Evolutionary conservation across 2,113 vertebrate genomes (phyloP).

Genomic region (Austrofundulus limnaeus): DNA sequence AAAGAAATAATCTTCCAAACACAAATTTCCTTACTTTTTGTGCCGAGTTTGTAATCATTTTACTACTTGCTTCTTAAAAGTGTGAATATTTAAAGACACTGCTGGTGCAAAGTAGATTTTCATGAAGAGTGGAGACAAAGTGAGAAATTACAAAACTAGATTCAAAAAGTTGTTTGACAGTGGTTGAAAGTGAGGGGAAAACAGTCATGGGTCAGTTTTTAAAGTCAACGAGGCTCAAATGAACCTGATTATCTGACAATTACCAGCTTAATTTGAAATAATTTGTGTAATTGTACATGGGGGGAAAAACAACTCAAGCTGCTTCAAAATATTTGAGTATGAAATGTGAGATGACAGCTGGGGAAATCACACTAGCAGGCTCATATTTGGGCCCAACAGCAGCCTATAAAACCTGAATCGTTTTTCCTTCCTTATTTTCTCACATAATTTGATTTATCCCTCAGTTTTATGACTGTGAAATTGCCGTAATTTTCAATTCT

Average conservation of each 20-base stretch:
- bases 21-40: no score
- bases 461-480: slow-evolving; percentile 16
- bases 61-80: background rate
- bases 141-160: background rate
- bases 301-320: no score
- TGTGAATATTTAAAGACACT: background rate
- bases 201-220: background rate
- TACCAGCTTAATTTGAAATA: background rate
- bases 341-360: slow-evolving; percentile 53
- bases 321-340: slow-evolving; percentile 1
- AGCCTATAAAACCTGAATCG: background rate
- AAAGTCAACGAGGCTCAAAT: background rate
- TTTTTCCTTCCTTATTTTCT: slow-evolving; percentile 11
- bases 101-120: background rate
- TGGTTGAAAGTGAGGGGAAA: background rate
- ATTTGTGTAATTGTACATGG: no score
- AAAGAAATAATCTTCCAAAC: no score
- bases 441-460: slow-evolving; percentile 13
- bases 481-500: slow-evolving; percentile 29
- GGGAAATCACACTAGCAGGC: slow-evolving; percentile 19
- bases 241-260: background rate
- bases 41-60: no score
- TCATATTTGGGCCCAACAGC: slow-evolving; percentile 24
- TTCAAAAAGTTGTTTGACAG: background rate
- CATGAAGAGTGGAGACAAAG: no score